A percentile compares a stretch with the other conserved stretches of the same genome.
These are phyloP conservation scores for Vesta saturnalis DNA, from an alignment of 2,888 invertebrate species.

Conservation along the genomic window DNA sequence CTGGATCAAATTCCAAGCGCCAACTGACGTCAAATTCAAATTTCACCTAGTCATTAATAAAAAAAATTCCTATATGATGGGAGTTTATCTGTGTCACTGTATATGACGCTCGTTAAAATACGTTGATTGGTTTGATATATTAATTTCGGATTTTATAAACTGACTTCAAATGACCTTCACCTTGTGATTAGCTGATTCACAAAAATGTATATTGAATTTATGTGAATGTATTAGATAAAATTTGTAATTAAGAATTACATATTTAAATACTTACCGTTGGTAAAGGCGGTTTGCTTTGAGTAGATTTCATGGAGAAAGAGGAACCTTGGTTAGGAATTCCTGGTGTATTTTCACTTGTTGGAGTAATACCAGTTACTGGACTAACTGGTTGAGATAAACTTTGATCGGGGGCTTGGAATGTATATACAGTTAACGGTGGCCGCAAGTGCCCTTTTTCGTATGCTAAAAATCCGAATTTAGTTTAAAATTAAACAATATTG, in stretches of 20 bases:
- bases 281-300: constrained; percentile 69
- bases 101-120: no score
- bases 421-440: constrained; percentile 86
- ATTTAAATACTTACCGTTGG: constrained; percentile 70
- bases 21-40: no score
- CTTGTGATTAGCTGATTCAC: no score
- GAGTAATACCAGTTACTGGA: constrained; percentile 55
- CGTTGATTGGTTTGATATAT: no score
- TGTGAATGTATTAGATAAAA: no score
- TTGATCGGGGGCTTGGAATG: constrained; percentile 82
- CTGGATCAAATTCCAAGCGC: no score
- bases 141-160: no score
- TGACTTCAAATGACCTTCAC: no score
- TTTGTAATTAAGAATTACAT: neutral
- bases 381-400: constrained; percentile 67
- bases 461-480: constrained; percentile 69
- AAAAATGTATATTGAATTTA: no score
- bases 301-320: constrained; percentile 54
- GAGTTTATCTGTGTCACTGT: no score
- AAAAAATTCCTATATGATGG: no score
- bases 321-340: constrained; percentile 61
- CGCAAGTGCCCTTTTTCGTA: constrained; percentile 88
- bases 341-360: constrained; percentile 43
- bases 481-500: neutral
- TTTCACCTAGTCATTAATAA: no score